A percentile compares a stretch with the other conserved stretches of the same genome.
Conservation (phyloP, 2,113 vertebrate species). For the Scophthalmus maximus region DNA sequence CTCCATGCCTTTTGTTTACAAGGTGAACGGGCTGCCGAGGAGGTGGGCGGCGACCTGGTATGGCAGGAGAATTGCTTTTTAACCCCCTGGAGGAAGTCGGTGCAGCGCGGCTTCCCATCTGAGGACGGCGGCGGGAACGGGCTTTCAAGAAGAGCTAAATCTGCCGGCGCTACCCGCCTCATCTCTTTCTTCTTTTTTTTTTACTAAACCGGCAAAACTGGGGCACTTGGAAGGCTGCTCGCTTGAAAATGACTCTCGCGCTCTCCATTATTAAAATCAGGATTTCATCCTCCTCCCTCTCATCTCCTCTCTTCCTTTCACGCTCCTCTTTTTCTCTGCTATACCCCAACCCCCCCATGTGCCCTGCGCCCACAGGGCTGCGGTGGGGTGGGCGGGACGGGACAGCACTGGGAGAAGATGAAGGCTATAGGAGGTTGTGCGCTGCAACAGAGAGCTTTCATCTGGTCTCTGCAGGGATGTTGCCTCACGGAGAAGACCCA, state of each 20-base stretch:
- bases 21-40: slow-evolving; percentile 32
- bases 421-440: slow-evolving; percentile 27
- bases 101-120: neutral
- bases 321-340: too few species aligned
- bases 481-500: slow-evolving; percentile 25
- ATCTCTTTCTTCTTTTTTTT: slow-evolving; percentile 45
- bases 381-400: slow-evolving; percentile 16
- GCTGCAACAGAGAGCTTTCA: slow-evolving; percentile 58
- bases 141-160: slow-evolving; percentile 28
- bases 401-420: slow-evolving; percentile 55
- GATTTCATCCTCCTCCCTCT: slow-evolving; percentile 44
- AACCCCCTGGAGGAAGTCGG: slow-evolving; percentile 4
- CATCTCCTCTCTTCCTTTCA: slow-evolving; percentile 33
- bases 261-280: slow-evolving; percentile 55
- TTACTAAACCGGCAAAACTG: slow-evolving; percentile 60
- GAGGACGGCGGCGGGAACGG: neutral
- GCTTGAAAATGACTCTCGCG: slow-evolving; percentile 33
- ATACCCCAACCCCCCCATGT: slow-evolving; percentile 21
- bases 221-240: slow-evolving; percentile 48
- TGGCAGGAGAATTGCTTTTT: slow-evolving; percentile 2
- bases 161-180: slow-evolving; percentile 5
- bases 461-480: slow-evolving; percentile 48
- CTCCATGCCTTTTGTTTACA: slow-evolving; percentile 35
- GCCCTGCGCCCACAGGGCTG: slow-evolving; percentile 19
- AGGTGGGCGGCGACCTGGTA: slow-evolving; percentile 1